phyloP scores from a whole-genome alignment of 2,113 vertebrate species.

The Progne subis region DNA sequence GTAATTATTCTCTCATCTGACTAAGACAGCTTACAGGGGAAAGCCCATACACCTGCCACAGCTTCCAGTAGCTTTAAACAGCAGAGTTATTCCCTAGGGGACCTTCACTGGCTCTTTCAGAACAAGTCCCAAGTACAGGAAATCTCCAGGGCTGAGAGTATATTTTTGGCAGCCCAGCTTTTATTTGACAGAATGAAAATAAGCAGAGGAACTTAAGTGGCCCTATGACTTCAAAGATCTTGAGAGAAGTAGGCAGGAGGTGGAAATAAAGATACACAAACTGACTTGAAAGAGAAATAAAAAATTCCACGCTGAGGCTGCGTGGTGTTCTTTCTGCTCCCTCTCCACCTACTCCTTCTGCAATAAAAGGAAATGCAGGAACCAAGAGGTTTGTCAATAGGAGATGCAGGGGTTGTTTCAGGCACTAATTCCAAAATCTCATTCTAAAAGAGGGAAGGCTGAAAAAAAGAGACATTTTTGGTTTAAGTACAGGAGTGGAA shows the following conservation, averaged over 20 bases:
- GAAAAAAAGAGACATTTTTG: background rate
- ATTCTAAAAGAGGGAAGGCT: background rate
- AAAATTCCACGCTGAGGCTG: background rate
- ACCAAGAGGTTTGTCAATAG: background rate
- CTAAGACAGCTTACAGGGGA: background rate
- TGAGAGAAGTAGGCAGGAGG: conserved; percentile 19
- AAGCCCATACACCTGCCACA: background rate
- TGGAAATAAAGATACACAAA: conserved; percentile 15
- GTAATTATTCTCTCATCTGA: background rate
- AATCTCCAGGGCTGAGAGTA: background rate
- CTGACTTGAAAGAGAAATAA: conserved; percentile 43
- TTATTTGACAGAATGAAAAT: conserved; percentile 27
- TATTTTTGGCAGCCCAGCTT: background rate
- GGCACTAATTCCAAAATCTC: background rate
- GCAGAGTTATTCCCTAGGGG: background rate
- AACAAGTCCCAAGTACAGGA: background rate
- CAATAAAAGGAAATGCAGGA: conserved; percentile 4
- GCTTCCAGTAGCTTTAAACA: background rate
- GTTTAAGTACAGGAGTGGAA: background rate
- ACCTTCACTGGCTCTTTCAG: background rate
- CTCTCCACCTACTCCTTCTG: background rate
- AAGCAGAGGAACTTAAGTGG: conserved; percentile 29
- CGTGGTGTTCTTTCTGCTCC: background rate
- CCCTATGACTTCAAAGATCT: background rate
- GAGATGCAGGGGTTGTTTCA: background rate